Base-by-base conservation (phyloP, 2,888 invertebrate genomes). In the Diaprepes abbreviatus region DNA sequence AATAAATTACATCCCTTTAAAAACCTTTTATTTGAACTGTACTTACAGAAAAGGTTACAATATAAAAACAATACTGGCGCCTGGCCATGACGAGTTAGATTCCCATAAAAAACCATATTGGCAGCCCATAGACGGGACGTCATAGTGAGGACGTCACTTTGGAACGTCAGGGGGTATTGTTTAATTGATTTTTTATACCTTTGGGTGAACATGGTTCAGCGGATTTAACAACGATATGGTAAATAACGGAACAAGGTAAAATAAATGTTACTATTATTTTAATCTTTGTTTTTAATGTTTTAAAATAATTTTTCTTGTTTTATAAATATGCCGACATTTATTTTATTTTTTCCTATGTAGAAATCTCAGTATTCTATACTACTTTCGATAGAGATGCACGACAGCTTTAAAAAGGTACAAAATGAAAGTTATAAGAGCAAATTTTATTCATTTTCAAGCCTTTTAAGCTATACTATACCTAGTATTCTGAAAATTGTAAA, bases 21-120 rank as follows among this genome's bases (percentile, higher is more conserved):
- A 36, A 36, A n/a, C 31, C n/a, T 60, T 60, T 50, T 60, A 35
- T 16, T n/a, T 33, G 3, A 7, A 9, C 1, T 17, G 17, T 12
- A 24, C 38, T 21, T 24, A 55, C 55, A 38, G 38, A 55, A 55
- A 55, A n/a, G 14, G 14, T 4, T 48, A 62, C 62, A 31, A 45
- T 55, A 54, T 55, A 55, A 68, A 68, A 62, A 68, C 62, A 62
- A 57, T 62, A 43, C 62, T 68, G 67, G 67, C 67, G 67, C 67
- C 67, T 68, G 33, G 35, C 52, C 60, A 40, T 60, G 66, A 67
- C 66, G 54, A 60, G 36, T 31, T 28, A 17, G 28, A 59, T 31
- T 33, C 40, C 54, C 67, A 68, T 68, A 68, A 68, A 67, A 68
- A 68, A 68, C 50, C 36, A 16, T 68, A 68, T 68, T 68, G 67